These are phyloP conservation scores for Lordiphosa stackelbergi DNA, from an alignment of 1,140 invertebrate genomes.

Conservation along the genomic window DNA sequence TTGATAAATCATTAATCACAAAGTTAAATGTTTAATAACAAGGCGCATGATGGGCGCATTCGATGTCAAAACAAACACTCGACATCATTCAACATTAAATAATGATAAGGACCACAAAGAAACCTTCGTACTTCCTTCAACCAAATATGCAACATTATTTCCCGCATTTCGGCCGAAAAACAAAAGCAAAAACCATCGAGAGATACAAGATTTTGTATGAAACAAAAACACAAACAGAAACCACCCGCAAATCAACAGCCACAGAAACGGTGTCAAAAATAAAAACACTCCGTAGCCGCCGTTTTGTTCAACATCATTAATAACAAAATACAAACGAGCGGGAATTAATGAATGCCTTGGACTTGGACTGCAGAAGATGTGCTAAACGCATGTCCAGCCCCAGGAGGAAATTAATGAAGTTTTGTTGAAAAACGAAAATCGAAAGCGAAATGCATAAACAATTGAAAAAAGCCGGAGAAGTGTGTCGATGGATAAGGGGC, in stretches of 20 bases:
- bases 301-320: constrained; percentile 77
- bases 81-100: constrained; percentile 72
- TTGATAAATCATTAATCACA: constrained; percentile 69
- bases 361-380: constrained; percentile 45
- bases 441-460: constrained; percentile 61
- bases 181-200: constrained; percentile 21
- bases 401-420: constrained; percentile 63
- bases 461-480: constrained; percentile 41
- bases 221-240: constrained; percentile 39
- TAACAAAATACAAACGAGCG: constrained; percentile 69
- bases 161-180: constrained; percentile 34
- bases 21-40: constrained; percentile 56
- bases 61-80: constrained; percentile 71
- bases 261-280: constrained; percentile 24
- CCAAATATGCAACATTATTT: constrained; percentile 10
- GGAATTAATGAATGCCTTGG: constrained; percentile 69
- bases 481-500: constrained; percentile 50
- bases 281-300: constrained; percentile 38
- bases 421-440: constrained; percentile 39
- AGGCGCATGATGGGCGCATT: constrained; percentile 34
- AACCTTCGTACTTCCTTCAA: constrained; percentile 19
- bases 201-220: constrained; percentile 15
- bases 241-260: constrained; percentile 63
- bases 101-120: constrained; percentile 52
- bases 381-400: constrained; percentile 70